Evolutionary conservation across 2,888 invertebrate species (phyloP), one percentile per base, ranked within the genome.

Genomic region (Maniola hyperantus): DNA sequence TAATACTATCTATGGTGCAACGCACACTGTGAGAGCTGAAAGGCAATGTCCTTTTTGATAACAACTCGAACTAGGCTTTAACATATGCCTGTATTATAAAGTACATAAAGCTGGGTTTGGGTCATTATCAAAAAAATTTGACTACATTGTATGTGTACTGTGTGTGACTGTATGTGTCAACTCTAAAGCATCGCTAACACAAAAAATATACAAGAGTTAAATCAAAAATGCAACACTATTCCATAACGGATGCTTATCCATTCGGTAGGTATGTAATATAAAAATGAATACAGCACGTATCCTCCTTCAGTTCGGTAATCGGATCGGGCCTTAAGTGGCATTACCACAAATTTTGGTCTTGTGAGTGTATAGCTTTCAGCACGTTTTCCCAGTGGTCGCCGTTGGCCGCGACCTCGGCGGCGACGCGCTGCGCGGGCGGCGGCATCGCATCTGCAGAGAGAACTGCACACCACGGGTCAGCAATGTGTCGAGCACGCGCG

Each of bases 371-470:
- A 74, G 91, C 86, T 89, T 92, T 92, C 93, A 94, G 93, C 87
- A 93, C 93, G 89, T 93, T 93, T 93, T 94, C 94, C 93, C 94
- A 94, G 85, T 93, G 93, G 92, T 94, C 94, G 81, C 94, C 94
- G 88, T 93, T 93, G 88, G 90, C 86, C 83, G 94, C 94, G 81
- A 94, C 94, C 83, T 94, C 94, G 84, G 87, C 88, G 82, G 94
- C 93, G 79, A 93, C 93, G 76, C 91, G 93, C 71, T 79, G 92
- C 73, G 87, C 87, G 58, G 87, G 74, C 68, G 88, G 81, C 88
- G 88, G 87, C 83, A 85, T 83, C 84, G 78, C 73, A 93, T 92
- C 93, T 93, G 93, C 77, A 85, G 92, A 92, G 87, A 92, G 87
- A 93, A 93, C 93, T 93, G 88, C 91, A 89, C 91, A 92, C 87